Evolutionary conservation across 1,140 invertebrate genomes (phyloP).

Genomic region (Euura lappo): DNA sequence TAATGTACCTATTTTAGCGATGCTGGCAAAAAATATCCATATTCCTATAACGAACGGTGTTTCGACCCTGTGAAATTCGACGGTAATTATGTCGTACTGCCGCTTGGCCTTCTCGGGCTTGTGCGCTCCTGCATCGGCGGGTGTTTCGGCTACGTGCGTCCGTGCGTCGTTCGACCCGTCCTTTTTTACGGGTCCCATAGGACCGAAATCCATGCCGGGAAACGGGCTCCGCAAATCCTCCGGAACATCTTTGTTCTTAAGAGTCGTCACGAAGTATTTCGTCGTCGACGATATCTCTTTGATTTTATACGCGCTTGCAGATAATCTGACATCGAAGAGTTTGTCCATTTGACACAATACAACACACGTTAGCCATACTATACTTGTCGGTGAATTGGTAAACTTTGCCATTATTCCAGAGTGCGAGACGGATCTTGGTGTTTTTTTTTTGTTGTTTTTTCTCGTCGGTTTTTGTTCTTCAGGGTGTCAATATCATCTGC

Average conservation of each 20-base stretch:
- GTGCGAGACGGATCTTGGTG: not conserved
- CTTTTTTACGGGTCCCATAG: constrained; percentile 47
- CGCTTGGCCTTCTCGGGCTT: constrained; percentile 36
- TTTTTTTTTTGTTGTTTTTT: too few species aligned
- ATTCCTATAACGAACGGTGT: constrained; percentile 92
- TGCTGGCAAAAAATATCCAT: constrained; percentile 93
- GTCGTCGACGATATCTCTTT: constrained; percentile 23
- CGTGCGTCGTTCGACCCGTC: constrained; percentile 38
- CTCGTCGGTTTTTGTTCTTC: too few species aligned
- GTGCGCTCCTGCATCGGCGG: constrained; percentile 15
- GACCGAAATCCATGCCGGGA: constrained; percentile 50
- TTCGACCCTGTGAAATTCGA: constrained; percentile 88
- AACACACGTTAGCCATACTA: not conserved
- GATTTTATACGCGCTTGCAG: constrained; percentile 24
- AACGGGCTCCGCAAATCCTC: constrained; percentile 39
- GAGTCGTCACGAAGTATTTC: constrained; percentile 32
- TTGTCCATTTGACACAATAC: not conserved
- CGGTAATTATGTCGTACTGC: constrained; percentile 76
- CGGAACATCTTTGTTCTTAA: constrained; percentile 37
- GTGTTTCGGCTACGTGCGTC: constrained; percentile 11
- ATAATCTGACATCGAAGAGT: constrained; percentile 3
- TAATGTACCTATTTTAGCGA: constrained; percentile 89
- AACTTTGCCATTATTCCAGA: not conserved
- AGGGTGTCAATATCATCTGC: too few species aligned
- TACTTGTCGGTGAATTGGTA: not conserved